Evolutionary conservation across 2,888 invertebrate species (phyloP).

Genomic region (Sclerodermus sp.): DNA sequence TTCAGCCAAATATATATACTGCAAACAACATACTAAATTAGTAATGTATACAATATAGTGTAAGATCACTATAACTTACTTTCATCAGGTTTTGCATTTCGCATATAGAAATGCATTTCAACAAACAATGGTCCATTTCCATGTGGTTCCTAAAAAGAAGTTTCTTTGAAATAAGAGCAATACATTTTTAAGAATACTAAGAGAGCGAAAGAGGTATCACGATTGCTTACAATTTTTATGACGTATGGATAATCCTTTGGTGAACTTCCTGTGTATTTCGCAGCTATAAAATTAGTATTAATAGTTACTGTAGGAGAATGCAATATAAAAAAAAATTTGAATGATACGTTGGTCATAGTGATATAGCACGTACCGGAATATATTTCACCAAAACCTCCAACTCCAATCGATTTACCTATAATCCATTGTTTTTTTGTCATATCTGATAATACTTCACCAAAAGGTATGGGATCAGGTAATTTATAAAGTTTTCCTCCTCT

Average conservation of each 20-base stretch:
- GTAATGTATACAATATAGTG: not conserved
- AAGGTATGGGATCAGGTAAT: constrained; percentile 72
- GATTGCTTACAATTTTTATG: constrained; percentile 76
- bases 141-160: constrained; percentile 74
- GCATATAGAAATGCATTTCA: constrained; percentile 88
- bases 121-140: constrained; percentile 93
- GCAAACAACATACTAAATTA: not conserved
- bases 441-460: constrained; percentile 78
- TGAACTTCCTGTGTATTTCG: constrained; percentile 58
- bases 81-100: constrained; percentile 71
- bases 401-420: constrained; percentile 83
- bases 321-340: too few species aligned
- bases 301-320: too few species aligned
- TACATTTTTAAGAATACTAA: not conserved
- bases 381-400: constrained; percentile 93
- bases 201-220: not conserved
- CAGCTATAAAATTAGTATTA: constrained; percentile 45
- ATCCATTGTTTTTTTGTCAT: constrained; percentile 79
- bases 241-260: constrained; percentile 68
- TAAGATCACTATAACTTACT: constrained; percentile 60
- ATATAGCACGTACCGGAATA: constrained; percentile 71
- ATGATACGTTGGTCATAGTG: not conserved
- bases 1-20: too few species aligned
- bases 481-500: constrained; percentile 60
- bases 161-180: not conserved